Base-by-base conservation (phyloP, 92 coral and sea anemone species). In the Bergia sp. region DNA sequence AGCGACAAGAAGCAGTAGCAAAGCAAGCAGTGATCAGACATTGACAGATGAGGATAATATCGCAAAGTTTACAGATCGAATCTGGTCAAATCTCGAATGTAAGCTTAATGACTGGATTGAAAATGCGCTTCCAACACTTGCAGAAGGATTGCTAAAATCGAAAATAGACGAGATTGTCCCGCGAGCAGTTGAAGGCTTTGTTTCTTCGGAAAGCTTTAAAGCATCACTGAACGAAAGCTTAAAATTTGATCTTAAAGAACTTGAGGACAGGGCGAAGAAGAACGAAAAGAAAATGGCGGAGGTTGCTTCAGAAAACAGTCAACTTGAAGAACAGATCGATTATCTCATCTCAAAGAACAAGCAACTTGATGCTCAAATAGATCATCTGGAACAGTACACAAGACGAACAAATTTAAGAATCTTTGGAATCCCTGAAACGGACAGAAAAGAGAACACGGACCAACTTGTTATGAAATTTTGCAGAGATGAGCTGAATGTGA, bases 391-490 rank as follows among this genome's bases (percentile, higher is more conserved):
- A 29, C 29, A 29, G 29, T 29, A 29, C 29, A 29, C 29, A 29
- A 29, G 29, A 29, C 29, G 29, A 16, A 69, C 37, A 29, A 29
- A 29, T 29, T 29, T 29, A 29, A 29, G 29, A 29, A 29, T 29
- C 29, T 29, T 29, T 29, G 29, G 29, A 29, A 29, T 29, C 74
- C 74, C 74, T 23, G 74, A 67, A 67, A 67, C 74, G 20, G 74
- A 67, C 29, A 67, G 16, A 67, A 13, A 78, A 18, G 88, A 85
- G 65, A n/a, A 41, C 39, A 65, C 79, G 6, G 79, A 85, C n/a
- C 12, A 67, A 16, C 78, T 73, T 67, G 81, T 37, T 5, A 72
- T 40, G 8, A 41, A 67, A 37, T 85, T 85, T 66, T 73, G 71
- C 65, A 49, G 21, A 39, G 65, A 67, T 67, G 88, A 85, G 50